These are phyloP conservation scores for Pantherophis guttatus DNA, from an alignment of 2,113 vertebrate genomes.

Conservation along the genomic window DNA sequence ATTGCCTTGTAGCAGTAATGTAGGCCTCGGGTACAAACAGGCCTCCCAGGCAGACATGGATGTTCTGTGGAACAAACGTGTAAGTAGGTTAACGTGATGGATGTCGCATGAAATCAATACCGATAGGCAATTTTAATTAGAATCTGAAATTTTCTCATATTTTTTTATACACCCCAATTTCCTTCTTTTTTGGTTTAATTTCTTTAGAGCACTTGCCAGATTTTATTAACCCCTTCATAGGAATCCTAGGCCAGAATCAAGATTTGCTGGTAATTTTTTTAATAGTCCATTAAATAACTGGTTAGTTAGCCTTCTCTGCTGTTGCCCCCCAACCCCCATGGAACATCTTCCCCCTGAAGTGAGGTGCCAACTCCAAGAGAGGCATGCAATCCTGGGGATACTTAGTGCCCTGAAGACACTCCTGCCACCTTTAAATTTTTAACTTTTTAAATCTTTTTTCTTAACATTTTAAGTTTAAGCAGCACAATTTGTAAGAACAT, in stretches of 20 bases:
- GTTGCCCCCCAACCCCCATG: background rate
- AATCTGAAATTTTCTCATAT: no score
- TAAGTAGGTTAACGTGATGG: background rate
- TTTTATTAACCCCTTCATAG: no score
- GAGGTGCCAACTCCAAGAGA: background rate
- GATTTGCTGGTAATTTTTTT: background rate
- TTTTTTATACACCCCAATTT: background rate
- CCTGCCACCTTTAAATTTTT: background rate
- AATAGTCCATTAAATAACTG: background rate
- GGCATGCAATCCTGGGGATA: background rate
- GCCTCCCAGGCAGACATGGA: conserved; percentile 91
- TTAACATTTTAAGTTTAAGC: background rate
- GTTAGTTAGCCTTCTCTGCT: background rate
- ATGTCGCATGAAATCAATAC: background rate
- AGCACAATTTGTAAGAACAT: background rate
- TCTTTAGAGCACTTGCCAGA: background rate
- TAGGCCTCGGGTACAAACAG: conserved; percentile 97
- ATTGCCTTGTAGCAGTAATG: conserved; percentile 95
- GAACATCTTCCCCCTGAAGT: background rate
- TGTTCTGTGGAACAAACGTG: conserved; percentile 74
- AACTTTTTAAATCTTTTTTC: background rate
- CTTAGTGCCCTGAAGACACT: background rate
- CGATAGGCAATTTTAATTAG: background rate
- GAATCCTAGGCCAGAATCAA: background rate
- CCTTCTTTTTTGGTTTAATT: background rate